These are phyloP conservation scores for Panulirus ornatus DNA, from an alignment of 1,140 invertebrate species.

Conservation along the genomic window DNA sequence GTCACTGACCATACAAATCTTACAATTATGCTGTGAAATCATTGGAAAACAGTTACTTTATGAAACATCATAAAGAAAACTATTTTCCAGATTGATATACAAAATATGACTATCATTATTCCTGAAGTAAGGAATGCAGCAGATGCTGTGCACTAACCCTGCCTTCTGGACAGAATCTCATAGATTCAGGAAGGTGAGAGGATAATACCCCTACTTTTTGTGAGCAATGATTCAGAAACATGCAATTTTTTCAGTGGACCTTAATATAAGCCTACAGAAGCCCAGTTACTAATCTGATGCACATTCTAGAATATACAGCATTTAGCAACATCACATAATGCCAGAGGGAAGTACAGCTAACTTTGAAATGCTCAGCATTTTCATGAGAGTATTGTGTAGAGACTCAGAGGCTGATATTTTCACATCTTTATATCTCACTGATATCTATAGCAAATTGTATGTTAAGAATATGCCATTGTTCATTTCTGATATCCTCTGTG, in stretches of 20 bases:
- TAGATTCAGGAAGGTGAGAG: too few relatives aligned
- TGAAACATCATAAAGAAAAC: too few relatives aligned
- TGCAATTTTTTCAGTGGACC: not conserved
- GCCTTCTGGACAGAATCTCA: too few relatives aligned
- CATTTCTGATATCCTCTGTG: not conserved
- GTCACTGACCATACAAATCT: too few relatives aligned
- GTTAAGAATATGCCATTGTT: not conserved
- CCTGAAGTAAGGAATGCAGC: too few relatives aligned
- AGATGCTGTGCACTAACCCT: too few relatives aligned
- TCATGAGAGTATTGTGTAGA: not conserved
- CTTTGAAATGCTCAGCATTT: not conserved
- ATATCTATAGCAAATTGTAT: not conserved
- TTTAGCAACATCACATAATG: conserved; percentile 1
- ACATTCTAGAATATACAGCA: not conserved
- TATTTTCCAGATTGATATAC: too few relatives aligned
- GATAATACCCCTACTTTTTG: too few relatives aligned
- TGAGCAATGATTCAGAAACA: too few relatives aligned
- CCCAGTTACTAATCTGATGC: not conserved
- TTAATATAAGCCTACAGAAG: not conserved
- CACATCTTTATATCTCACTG: not conserved
- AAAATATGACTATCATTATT: too few relatives aligned
- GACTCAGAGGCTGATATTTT: not conserved
- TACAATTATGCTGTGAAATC: too few relatives aligned
- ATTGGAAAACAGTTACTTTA: too few relatives aligned
- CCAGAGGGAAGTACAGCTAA: not conserved